Percentiles rank a stretch among this genome's conserved stretches.
Evolutionary conservation across 2,113 vertebrate species (phyloP).

Genomic region (Cervus canadensis): DNA sequence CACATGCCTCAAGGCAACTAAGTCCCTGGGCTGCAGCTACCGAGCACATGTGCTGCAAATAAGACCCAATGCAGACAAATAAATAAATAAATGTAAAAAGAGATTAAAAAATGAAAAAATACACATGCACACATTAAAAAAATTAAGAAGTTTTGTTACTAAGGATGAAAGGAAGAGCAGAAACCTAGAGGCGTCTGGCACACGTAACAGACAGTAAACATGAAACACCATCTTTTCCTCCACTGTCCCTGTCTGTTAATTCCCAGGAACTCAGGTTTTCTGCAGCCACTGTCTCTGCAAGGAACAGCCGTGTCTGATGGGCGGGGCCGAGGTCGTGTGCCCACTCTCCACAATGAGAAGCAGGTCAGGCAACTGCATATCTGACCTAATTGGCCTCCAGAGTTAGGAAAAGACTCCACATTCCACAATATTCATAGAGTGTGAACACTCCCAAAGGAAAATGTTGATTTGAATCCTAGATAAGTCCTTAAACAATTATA

Average conservation of each 20-base stretch:
- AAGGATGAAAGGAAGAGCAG: not conserved
- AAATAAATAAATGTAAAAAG: not conserved
- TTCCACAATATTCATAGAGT: not conserved
- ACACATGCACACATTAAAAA: not conserved
- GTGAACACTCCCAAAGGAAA: not conserved
- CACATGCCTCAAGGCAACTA: not conserved
- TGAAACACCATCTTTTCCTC: not conserved
- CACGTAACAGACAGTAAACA: not conserved
- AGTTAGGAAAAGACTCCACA: not conserved
- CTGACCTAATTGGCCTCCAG: too few species aligned
- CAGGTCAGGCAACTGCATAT: not conserved
- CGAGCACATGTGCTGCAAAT: not conserved
- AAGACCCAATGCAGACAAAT: not conserved
- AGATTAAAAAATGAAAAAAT: not conserved
- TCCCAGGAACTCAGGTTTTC: not conserved
- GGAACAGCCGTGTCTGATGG: not conserved
- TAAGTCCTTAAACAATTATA: not conserved
- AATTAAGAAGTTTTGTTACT: not conserved
- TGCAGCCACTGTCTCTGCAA: not conserved
- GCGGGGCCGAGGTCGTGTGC: not conserved
- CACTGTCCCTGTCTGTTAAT: not conserved
- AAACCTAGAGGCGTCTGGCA: not conserved
- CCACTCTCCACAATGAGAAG: not conserved
- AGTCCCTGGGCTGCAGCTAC: not conserved
- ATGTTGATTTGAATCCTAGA: not conserved